Evolutionary conservation across 2,888 invertebrate genomes (phyloP).

Genomic region (Elegia similella): DNA sequence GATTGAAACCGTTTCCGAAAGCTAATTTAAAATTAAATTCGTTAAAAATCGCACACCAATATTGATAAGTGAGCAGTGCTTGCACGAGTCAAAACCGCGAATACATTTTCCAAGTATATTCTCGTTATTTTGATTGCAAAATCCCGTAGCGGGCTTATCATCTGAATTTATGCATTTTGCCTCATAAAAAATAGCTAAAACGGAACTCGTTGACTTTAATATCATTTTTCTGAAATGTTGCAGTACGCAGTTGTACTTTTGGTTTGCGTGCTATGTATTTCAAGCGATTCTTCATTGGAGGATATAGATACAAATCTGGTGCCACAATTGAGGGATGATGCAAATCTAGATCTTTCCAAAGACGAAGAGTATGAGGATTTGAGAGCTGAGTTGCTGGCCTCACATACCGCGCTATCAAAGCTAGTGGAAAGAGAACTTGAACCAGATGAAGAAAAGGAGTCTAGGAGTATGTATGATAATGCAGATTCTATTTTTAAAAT

Average conservation of each 20-base stretch:
- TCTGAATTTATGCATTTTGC: slow-evolving; percentile 52
- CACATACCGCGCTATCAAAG: slow-evolving; percentile 58
- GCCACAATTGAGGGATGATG: slow-evolving; percentile 50
- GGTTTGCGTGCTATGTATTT: slow-evolving; percentile 36
- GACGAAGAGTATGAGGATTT: slow-evolving; percentile 73
- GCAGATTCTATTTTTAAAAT: neutral
- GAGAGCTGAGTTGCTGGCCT: slow-evolving; percentile 66
- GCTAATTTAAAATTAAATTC: neutral
- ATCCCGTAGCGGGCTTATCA: slow-evolving; percentile 49
- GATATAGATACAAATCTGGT: slow-evolving; percentile 36
- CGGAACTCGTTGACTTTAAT: slow-evolving; percentile 29
- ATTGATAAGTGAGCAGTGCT: slow-evolving; percentile 11
- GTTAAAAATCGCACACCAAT: slow-evolving; percentile 7
- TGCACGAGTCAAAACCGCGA: slow-evolving; percentile 11
- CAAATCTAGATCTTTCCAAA: slow-evolving; percentile 58
- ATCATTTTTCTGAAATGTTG: slow-evolving; percentile 41
- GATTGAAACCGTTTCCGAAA: neutral
- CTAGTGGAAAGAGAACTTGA: slow-evolving; percentile 26
- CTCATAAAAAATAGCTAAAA: slow-evolving; percentile 51
- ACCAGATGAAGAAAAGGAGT: neutral
- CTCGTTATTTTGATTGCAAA: slow-evolving; percentile 41
- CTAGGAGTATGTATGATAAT: slow-evolving; percentile 39
- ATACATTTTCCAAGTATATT: slow-evolving; percentile 22
- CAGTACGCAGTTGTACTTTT: slow-evolving; percentile 36
- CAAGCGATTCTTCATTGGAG: slow-evolving; percentile 19